phyloP scores from a whole-genome alignment of 2,888 invertebrate genomes.

The Antheraea yamamai region DNA sequence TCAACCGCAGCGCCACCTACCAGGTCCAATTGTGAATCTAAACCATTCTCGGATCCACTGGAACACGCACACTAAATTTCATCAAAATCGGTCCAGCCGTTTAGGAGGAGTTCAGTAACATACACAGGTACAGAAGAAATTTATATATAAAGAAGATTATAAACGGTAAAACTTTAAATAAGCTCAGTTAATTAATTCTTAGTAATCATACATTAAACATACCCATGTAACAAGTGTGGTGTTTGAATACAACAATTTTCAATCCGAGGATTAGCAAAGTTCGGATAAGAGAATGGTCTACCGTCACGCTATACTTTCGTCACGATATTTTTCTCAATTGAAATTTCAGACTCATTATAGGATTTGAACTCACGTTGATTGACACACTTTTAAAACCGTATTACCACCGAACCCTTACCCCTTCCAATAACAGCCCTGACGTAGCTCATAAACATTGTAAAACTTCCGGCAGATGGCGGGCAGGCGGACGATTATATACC shows the following conservation, averaged over 20 bases:
- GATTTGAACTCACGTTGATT: neutral
- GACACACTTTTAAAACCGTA: neutral
- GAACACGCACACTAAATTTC: too few species aligned
- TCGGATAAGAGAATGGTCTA: neutral
- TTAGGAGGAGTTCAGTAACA: too few species aligned
- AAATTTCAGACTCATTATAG: neutral
- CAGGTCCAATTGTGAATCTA: too few species aligned
- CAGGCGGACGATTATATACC: constrained; percentile 66
- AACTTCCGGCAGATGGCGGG: constrained; percentile 78
- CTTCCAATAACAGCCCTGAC: constrained; percentile 56
- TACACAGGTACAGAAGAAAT: too few species aligned
- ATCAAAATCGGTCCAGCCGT: too few species aligned
- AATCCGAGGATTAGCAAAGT: neutral
- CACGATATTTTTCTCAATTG: neutral
- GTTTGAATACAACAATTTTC: neutral
- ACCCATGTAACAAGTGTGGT: neutral
- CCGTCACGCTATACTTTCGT: neutral
- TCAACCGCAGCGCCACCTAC: too few species aligned
- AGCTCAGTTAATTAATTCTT: too few species aligned
- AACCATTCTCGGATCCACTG: too few species aligned
- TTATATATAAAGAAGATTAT: too few species aligned
- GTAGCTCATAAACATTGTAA: constrained; percentile 78
- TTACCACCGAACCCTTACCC: neutral
- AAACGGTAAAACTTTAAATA: too few species aligned
- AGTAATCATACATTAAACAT: too few species aligned